Conservation (phyloP, 2,888 invertebrate genomes). For the Thecocarcelia acutangulata region DNA sequence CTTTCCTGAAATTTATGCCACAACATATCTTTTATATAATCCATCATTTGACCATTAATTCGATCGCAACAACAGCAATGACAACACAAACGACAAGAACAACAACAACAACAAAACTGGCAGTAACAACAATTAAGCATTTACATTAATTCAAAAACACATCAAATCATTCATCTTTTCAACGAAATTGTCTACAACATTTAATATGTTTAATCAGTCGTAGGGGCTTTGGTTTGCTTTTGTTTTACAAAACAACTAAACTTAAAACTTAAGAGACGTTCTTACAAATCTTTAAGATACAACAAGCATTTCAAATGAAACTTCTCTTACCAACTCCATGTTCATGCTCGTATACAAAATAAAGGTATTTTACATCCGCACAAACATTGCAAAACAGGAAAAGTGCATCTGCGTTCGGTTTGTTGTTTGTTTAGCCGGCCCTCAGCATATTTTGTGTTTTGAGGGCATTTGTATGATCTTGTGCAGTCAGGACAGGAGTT, state of each 20-base stretch:
- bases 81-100: constrained; percentile 14
- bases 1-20: too few species aligned
- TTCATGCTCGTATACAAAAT: constrained; percentile 34
- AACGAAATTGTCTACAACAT: constrained; percentile 63
- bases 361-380: constrained; percentile 10
- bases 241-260: constrained; percentile 50
- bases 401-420: constrained; percentile 52
- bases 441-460: constrained; percentile 14
- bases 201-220: constrained; percentile 66
- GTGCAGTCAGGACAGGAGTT: constrained; percentile 1
- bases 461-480: not conserved
- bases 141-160: constrained; percentile 68
- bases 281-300: constrained; percentile 53
- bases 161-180: constrained; percentile 68
- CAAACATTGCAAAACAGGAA: constrained; percentile 23
- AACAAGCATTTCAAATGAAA: constrained; percentile 47
- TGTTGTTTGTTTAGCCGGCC: constrained; percentile 10
- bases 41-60: constrained; percentile 45
- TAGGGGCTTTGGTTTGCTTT: constrained; percentile 21
- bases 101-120: constrained; percentile 25
- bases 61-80: constrained; percentile 14
- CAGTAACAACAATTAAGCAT: constrained; percentile 66
- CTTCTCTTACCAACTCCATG: constrained; percentile 30
- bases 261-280: constrained; percentile 57
- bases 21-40: constrained; percentile 34